Conservation (phyloP, 2,888 invertebrate species). For the Marasmarcha lunaedactyla region DNA sequence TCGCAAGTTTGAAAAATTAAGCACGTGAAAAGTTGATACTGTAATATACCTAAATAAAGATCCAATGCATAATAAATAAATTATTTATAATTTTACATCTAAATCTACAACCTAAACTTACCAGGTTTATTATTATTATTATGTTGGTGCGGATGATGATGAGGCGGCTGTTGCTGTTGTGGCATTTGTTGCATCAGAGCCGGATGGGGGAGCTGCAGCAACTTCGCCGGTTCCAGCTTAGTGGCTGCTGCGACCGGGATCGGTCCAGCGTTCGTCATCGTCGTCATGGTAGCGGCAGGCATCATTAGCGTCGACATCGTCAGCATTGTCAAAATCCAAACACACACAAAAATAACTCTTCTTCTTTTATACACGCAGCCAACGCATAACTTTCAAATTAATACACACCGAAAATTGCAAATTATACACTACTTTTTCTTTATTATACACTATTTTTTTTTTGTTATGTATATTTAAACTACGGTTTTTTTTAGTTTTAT, state of each 20-base stretch:
- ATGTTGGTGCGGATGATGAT: conserved; percentile 48
- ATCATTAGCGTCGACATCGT: conserved; percentile 87
- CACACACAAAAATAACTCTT: conserved; percentile 10
- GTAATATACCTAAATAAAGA: too few species aligned
- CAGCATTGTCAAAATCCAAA: conserved; percentile 70
- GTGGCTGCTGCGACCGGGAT: conserved; percentile 76
- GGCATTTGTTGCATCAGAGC: conserved; percentile 61
- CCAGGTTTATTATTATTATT: conserved; percentile 60
- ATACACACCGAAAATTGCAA: not conserved
- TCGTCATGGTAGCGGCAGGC: conserved; percentile 81
- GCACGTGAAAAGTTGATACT: too few species aligned
- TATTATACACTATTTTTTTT: too few species aligned
- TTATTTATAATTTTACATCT: too few species aligned
- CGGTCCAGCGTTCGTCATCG: conserved; percentile 80
- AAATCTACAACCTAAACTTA: too few species aligned
- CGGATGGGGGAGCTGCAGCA: conserved; percentile 70
- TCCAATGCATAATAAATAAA: too few species aligned
- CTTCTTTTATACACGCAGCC: too few species aligned
- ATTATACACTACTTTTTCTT: too few species aligned
- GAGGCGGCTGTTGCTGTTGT: conserved; percentile 50
- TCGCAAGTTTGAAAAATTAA: too few species aligned
- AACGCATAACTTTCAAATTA: not conserved
- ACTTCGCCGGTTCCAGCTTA: conserved; percentile 72
- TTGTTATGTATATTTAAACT: too few species aligned
- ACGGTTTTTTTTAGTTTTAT: too few species aligned